Evolutionary conservation across 2,888 invertebrate species (phyloP), one percentile per base, ranked within the genome.

Genomic region (Dynastes tityus): DNA sequence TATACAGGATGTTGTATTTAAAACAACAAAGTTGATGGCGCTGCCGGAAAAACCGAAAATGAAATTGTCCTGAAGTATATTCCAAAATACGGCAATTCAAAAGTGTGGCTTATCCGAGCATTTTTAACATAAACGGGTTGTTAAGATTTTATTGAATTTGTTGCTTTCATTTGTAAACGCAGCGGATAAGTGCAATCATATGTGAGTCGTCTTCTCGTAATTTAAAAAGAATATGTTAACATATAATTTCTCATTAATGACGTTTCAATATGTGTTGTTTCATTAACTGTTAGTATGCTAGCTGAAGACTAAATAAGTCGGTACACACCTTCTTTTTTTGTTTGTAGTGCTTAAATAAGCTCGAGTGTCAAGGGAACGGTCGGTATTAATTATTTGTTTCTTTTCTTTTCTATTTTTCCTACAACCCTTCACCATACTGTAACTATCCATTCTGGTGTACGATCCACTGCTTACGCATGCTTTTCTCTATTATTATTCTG

Each of bases 331-430:
- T 68, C 49, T 51, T 68, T 27, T 68, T 51, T 68, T 67, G 9
- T 67, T 51, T 51, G 68, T 68, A 68, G 40, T 49, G 61, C 73
- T 74, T 74, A 22, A 45, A 61, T 74, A 74, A 45, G 73, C 61
- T 74, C 61, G 73, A 77, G 77, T 67, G 40, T 61, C 40, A 55
- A 75, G 75, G 79, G 79, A 76, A 75, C 55, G 74, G 71, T 63
- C 51, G 79, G 79, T 74, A 79, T 70, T 79, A 79, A 79, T 79
- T 71, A 37, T 65, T 78, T 79, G 76, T 80, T 77, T 76, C 76
- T 77, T 80, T 78, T 76, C 70, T 79, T 71, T 79, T 79, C 79
- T 77, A 58, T 77, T 71, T 77, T 77, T 64, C 76, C 67, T 45
- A 64, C 61, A 77, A 78, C 65, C 78, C 65, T 64, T 51, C 22